Percentiles rank a stretch among this genome's conserved stretches.
phyloP scores from a whole-genome alignment of 2,888 invertebrate species.

The Entomobrya multifasciata region DNA sequence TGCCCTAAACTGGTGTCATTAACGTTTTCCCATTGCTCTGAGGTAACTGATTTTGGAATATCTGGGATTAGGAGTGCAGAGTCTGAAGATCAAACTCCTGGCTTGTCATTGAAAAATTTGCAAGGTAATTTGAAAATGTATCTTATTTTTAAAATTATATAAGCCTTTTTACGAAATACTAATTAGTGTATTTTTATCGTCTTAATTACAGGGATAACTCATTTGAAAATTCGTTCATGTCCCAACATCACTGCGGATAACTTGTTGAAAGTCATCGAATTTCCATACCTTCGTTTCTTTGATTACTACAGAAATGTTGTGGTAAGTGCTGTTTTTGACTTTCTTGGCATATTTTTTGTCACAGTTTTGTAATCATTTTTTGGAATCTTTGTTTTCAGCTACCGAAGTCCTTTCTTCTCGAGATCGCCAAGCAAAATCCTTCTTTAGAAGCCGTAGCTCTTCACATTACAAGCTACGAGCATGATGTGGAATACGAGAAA shows the following conservation, averaged over 20 bases:
- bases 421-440: slow-evolving; percentile 66
- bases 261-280: slow-evolving; percentile 40
- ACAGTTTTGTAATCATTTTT: background rate
- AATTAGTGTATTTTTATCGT: no score
- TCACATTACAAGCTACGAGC: slow-evolving; percentile 41
- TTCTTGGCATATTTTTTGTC: background rate
- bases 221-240: slow-evolving; percentile 66
- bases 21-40: slow-evolving; percentile 63
- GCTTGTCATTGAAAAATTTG: slow-evolving; percentile 62
- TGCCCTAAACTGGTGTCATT: slow-evolving; percentile 54
- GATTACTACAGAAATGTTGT: slow-evolving; percentile 53
- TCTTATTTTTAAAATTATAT: no score
- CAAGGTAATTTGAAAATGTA: slow-evolving; percentile 55
- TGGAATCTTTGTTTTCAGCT: slow-evolving; percentile 45
- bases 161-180: no score
- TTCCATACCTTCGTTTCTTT: slow-evolving; percentile 42
- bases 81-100: slow-evolving; percentile 29
- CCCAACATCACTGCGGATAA: slow-evolving; percentile 50
- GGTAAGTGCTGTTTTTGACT: slow-evolving; percentile 25
- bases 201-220: slow-evolving; percentile 49
- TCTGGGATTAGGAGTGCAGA: slow-evolving; percentile 44
- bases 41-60: slow-evolving; percentile 61
- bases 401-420: slow-evolving; percentile 38
- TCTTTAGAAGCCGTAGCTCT: slow-evolving; percentile 64
- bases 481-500: slow-evolving; percentile 23